Evolutionary conservation across 92 coral and sea anemone genomes (phyloP).

Genomic region (Bergia puertoricense): DNA sequence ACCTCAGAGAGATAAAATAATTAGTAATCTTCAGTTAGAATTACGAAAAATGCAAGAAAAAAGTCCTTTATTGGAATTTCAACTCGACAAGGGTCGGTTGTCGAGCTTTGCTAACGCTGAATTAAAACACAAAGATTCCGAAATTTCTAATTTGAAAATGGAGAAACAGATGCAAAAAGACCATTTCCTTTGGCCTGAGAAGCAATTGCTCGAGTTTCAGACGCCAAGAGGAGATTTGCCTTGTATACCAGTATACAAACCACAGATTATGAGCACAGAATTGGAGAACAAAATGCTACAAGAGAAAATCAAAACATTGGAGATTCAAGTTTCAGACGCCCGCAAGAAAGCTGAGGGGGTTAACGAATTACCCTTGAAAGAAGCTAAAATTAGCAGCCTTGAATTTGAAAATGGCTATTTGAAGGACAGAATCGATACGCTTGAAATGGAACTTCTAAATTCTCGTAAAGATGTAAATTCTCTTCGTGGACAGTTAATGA

Average conservation of each 20-base stretch:
- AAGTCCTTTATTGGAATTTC: constrained; percentile 5
- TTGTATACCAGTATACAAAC: neutral
- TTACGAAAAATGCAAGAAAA: constrained; percentile 18
- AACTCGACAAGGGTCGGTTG: neutral
- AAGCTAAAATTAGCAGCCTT: constrained; percentile 31
- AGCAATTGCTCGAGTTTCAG: neutral
- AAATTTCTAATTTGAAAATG: neutral
- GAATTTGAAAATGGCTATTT: constrained; percentile 29
- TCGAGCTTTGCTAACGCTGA: neutral
- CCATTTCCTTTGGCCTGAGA: neutral
- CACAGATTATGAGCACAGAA: neutral
- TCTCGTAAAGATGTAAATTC: constrained; percentile 16
- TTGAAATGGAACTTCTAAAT: constrained; percentile 32
- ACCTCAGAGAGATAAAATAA: neutral
- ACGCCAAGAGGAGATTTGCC: neutral
- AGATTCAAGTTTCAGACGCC: constrained; percentile 2
- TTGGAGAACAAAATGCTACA: constrained; percentile 30
- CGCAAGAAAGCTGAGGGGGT: constrained; percentile 2
- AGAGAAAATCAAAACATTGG: constrained; percentile 13
- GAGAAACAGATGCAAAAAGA: neutral
- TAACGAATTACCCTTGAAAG: constrained; percentile 13
- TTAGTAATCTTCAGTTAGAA: neutral
- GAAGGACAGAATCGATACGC: constrained; percentile 31
- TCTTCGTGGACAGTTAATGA: neutral
- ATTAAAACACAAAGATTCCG: neutral